phyloP scores from a whole-genome alignment of 2,113 vertebrate genomes.

The Chlamydotis undulata region DNA sequence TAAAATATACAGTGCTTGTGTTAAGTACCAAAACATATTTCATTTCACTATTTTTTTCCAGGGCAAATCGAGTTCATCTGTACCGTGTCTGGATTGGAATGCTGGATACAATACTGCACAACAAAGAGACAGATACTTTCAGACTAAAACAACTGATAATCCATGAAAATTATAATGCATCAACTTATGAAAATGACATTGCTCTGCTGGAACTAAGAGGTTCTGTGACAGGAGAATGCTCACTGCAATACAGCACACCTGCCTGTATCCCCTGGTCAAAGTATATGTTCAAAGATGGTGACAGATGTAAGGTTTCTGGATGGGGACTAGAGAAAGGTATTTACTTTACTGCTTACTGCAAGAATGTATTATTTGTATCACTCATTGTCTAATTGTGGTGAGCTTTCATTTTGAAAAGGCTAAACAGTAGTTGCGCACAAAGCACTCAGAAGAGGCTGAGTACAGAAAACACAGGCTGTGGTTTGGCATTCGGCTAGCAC shows the following conservation, averaged over 20 bases:
- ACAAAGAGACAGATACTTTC: slow-evolving; percentile 53
- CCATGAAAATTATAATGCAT: slow-evolving; percentile 79
- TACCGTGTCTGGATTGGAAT: slow-evolving; percentile 85
- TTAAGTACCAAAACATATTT: not conserved
- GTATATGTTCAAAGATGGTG: slow-evolving; percentile 80
- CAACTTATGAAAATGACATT: slow-evolving; percentile 91
- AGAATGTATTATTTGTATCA: not conserved
- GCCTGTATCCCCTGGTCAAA: slow-evolving; percentile 91
- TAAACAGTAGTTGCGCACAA: not conserved
- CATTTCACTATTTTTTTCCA: slow-evolving; percentile 2
- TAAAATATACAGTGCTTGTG: not conserved
- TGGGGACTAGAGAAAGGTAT: slow-evolving; percentile 88
- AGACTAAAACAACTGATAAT: slow-evolving; percentile 73
- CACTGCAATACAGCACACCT: slow-evolving; percentile 49
- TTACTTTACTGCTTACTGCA: not conserved
- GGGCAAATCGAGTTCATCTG: slow-evolving; percentile 56
- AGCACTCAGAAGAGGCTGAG: not conserved
- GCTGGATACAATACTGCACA: slow-evolving; percentile 26
- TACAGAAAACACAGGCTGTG: not conserved
- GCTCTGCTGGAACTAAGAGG: slow-evolving; percentile 84
- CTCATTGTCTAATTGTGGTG: not conserved
- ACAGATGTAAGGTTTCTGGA: slow-evolving; percentile 89
- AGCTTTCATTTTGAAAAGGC: not conserved
- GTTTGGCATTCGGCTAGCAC: not conserved
- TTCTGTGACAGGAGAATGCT: slow-evolving; percentile 38